Evolutionary conservation across 2,888 invertebrate species (phyloP), one percentile per base, ranked within the genome.

Genomic region (Cephus rjabovi): DNA sequence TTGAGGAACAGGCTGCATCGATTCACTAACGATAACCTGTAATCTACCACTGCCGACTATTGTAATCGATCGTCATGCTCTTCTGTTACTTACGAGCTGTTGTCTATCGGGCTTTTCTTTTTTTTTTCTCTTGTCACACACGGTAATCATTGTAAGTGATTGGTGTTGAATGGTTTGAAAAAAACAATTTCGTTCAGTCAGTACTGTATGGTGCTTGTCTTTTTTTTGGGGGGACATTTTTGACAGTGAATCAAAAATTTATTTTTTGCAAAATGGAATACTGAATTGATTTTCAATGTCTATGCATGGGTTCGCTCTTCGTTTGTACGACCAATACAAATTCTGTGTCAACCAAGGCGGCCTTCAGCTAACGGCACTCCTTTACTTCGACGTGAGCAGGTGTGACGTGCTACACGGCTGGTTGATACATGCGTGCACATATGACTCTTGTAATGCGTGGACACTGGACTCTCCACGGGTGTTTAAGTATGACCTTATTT

Each of bases 311-410:
- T 23, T 56, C 23, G 56, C 23, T 37, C 56, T 23, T 56, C 40
- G 15, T 40, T 15, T 40, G 1, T 15, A 40, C 9, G 23, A 23
- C 56, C 71, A 34, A 31, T 71, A 71, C 71, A 11, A 33, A 71
- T 71, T 71, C 71, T 71, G 71, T 71, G 71, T 71, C 71, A 71
- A 31, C 71, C 31, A 34, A 71, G 71, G 71, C 31, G 71, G 71
- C 71, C 71, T 71, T 71, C 34, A 71, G 31, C 31, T 71, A 71
- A 71, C 71, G 71, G 71, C 71, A 71, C 71, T 71, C 71, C 71
- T 71, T 71, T n/a, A 11, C 33, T 34, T 34, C 71, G 71, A 71
- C 9, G 71, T 34, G 71, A 71, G 31, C 34, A 71, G 71, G 71
- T 71, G 71, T 71, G 71, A 71, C 71, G 31, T 71, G 71, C 31